phyloP scores from a whole-genome alignment of 1,140 invertebrate species.

The Pomacea maculata region DNA sequence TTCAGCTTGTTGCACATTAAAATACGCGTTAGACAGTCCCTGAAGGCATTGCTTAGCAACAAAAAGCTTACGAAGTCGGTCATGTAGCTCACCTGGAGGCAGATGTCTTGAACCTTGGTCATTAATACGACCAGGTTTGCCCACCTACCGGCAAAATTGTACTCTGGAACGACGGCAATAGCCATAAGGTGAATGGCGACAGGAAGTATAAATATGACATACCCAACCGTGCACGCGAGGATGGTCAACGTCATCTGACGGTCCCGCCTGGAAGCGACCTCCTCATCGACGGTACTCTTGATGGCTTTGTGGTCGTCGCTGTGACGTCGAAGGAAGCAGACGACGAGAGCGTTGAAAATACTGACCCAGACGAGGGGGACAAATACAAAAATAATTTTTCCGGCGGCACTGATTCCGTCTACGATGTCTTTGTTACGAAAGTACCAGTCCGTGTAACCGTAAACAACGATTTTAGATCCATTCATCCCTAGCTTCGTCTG shows the following conservation, averaged over 20 bases:
- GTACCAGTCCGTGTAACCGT: not conserved
- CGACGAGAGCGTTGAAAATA: not conserved
- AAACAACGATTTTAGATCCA: not conserved
- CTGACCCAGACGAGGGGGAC: not conserved
- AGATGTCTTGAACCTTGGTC: not conserved
- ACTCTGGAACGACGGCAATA: not conserved
- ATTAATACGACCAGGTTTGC: not conserved
- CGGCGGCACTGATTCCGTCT: not conserved
- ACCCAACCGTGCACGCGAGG: not conserved
- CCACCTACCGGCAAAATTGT: not conserved
- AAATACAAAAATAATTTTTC: not conserved
- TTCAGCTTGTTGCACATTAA: no score
- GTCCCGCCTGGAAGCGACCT: not conserved
- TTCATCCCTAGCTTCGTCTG: not conserved
- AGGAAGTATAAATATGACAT: not conserved
- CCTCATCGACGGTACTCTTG: not conserved
- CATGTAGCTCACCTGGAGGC: not conserved
- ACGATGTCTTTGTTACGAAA: not conserved
- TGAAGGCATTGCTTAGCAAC: not conserved
- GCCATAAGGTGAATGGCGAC: not conserved
- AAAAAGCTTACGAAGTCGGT: not conserved
- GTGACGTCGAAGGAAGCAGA: not conserved
- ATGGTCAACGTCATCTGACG: slow-evolving; percentile 1
- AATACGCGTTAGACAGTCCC: not conserved
- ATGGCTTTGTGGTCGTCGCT: not conserved